Base-by-base conservation (phyloP, 2,888 invertebrate species). In the Amphipyra tragopoginis region DNA sequence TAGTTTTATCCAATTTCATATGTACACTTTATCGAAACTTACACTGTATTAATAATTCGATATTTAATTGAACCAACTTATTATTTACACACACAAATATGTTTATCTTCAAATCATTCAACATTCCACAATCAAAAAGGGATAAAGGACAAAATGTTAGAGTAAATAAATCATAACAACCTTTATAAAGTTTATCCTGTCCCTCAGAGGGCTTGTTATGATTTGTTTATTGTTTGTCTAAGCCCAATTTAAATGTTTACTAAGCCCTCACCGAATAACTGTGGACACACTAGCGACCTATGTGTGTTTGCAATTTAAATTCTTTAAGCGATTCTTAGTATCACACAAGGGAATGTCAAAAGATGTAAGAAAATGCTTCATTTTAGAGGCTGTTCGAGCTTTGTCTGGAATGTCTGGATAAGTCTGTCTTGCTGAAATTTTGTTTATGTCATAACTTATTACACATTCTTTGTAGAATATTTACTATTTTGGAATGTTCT, bases 231-330 rank as follows among this genome's bases (percentile, higher is more conserved):
- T 90, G 86, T 89, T 90, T 90, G 85, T 80, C 58, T 80, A 71
- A 81, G 84, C 82, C 87, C 90, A 91, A 91, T 91, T 92, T 89
- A 85, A 87, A 86, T 90, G 89, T 91, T 90, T 88, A 86, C 74
- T 76, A 80, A 84, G 82, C 84, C 80, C 82, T 80, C 65, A 61
- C 69, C 62, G 75, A 70, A 75, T 68, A 74, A 43, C 61, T 43
- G 62, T 63, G 61, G 65, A 71, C 69, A 62, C 65, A 66, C 62
- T 58, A 52, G 58, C 54, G 73, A 60, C 78, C 57, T 78, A 58
- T 66, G 65, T 57, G 59, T 63, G 55, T 74, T 74, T 55, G 49
- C 63, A 58, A 69, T 77, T 61, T 60, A 67, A 74, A 75, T 67
- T 72, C 59, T 74, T 74, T 55, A 74, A 53, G 14, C 52, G 48